Evolutionary conservation across 2,797 vertebrate species (phyloP), one percentile per base, ranked within the genome.

Genomic region (Pseudopleuronectes americanus): DNA sequence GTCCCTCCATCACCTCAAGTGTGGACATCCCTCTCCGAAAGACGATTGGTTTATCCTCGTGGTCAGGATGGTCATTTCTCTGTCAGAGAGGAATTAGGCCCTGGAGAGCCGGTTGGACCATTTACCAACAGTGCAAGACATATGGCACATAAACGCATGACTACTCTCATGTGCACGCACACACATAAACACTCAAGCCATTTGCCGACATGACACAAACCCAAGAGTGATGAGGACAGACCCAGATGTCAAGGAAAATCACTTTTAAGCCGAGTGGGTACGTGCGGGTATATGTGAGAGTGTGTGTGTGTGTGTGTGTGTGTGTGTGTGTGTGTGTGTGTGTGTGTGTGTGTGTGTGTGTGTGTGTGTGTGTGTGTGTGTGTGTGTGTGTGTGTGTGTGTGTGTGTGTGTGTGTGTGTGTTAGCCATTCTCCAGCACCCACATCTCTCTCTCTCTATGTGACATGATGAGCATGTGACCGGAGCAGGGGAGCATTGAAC

Each of bases 191-290:
- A 68, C 21, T 59, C 0, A 16, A 60, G 70, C 54, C 59, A 71
- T 80, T 85, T 76, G 74, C 69, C 61, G 68, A 65, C 41, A 58
- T 74, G 83, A 79, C 80, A 64, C 36, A 43, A 68, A 77, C 58
- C 43, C 26, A 62, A 80, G 87, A 92, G 71, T 78, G 74, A 90
- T 88, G 79, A 51, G 43, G 71, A 71, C 63, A 43, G 53, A 81
- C 64, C 64, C 41, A 72, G 57, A 83, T 87, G 87, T 91, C 88
- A 90, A 87, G 81, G 82, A 86, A 88, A 87, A 89, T 82, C 59
- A 61, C 77, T 83, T 65, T 31, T 33, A 69, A 59, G 77, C 21
- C 26, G 21, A 55, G 41, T 23, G 63, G 33, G 67, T 63, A 9
- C 2, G 6, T 54, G 36, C 48, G 22, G 31, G 31, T 58, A 28